A percentile compares a stretch with the other conserved stretches of the same genome.
Conservation (phyloP, 1,140 invertebrate genomes). For the Tetramorium alpestre region DNA sequence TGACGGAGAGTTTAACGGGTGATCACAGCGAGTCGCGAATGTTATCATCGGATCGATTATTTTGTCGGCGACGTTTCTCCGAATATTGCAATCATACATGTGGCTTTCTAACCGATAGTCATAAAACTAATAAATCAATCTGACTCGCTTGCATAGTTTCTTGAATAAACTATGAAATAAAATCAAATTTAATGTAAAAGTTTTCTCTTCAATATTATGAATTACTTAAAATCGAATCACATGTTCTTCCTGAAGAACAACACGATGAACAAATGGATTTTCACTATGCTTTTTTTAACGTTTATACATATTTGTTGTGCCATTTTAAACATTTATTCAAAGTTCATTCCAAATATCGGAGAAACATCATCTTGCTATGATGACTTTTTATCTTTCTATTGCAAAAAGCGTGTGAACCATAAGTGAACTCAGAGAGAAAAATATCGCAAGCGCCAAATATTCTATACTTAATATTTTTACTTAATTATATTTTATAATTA, state of each 20-base stretch:
- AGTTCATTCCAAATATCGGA: neutral
- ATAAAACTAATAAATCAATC: neutral
- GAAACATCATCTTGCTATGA: neutral
- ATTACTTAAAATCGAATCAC: neutral
- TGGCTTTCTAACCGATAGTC: neutral
- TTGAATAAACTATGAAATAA: neutral
- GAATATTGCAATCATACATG: neutral
- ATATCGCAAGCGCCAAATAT: neutral
- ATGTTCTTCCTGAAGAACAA: neutral
- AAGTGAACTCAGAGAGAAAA: neutral
- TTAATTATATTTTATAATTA: neutral
- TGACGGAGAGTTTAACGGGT: conserved; percentile 58
- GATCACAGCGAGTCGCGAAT: conserved; percentile 50
- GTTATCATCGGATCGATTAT: conserved; percentile 1
- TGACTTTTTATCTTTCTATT: neutral
- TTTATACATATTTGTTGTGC: neutral
- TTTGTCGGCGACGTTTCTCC: conserved; percentile 17
- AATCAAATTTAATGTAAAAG: neutral
- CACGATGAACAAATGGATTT: conserved; percentile 45
- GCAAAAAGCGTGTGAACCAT: neutral
- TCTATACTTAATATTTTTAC: neutral
- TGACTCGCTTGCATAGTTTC: neutral
- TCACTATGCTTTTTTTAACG: conserved; percentile 40
- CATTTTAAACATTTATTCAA: conserved; percentile 24
- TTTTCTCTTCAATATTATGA: neutral